Evolutionary conservation across 1,140 invertebrate genomes (phyloP).

Genomic region (Holotrichia oblita): DNA sequence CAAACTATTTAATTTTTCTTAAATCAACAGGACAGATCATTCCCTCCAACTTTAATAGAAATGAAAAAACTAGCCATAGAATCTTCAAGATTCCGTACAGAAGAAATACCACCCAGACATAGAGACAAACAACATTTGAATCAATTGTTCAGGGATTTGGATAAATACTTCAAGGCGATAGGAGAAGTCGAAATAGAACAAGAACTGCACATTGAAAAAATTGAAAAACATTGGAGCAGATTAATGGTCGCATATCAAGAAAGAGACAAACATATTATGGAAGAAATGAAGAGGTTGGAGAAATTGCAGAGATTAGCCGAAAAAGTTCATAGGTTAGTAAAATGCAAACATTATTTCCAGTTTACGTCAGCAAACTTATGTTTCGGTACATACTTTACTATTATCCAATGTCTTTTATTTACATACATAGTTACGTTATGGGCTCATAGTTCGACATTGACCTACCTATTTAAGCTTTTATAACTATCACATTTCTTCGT

Average conservation of each 20-base stretch:
- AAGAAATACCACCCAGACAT: conserved; percentile 90
- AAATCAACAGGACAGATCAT: conserved; percentile 72
- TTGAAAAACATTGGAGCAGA: conserved; percentile 91
- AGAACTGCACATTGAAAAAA: conserved; percentile 86
- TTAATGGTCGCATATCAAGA: conserved; percentile 89
- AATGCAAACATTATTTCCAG: no score
- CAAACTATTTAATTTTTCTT: neutral
- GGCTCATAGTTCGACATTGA: neutral
- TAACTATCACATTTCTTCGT: neutral
- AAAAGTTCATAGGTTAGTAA: conserved; percentile 74
- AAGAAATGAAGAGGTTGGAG: conserved; percentile 92
- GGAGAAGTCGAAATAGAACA: conserved; percentile 90
- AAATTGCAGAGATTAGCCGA: conserved; percentile 92
- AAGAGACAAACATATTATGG: conserved; percentile 86
- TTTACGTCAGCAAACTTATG: no score
- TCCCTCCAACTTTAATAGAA: conserved; percentile 92
- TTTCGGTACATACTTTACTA: no score
- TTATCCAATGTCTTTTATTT: neutral
- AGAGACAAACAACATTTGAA: conserved; percentile 89
- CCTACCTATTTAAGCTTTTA: neutral
- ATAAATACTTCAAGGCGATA: conserved; percentile 80
- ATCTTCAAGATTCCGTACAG: conserved; percentile 88
- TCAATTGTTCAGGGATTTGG: conserved; percentile 89
- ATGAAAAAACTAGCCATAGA: conserved; percentile 93
- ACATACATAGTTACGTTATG: neutral